Conservation (phyloP, 2,888 invertebrate genomes). For the Crioceris asparagi region DNA sequence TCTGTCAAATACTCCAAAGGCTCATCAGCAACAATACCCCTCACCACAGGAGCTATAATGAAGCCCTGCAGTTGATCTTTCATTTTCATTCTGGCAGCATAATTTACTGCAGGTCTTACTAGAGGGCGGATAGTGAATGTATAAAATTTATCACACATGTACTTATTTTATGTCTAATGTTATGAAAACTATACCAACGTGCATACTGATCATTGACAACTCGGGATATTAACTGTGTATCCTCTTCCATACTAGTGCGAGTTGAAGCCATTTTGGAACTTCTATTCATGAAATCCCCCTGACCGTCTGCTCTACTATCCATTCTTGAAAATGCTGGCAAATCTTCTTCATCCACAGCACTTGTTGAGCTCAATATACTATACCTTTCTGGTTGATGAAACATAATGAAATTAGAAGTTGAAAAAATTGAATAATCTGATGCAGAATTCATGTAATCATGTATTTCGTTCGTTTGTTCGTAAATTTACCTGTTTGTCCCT, state of each 20-base stretch:
- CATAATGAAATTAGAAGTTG: too few relatives aligned
- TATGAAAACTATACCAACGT: constrained; percentile 17
- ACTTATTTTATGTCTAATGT: background rate
- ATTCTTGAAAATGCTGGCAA: background rate
- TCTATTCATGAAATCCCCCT: too few relatives aligned
- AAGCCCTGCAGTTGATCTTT: constrained; percentile 43
- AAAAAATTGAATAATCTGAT: too few relatives aligned
- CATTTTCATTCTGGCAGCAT: constrained; percentile 35
- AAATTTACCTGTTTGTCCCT: constrained; percentile 10
- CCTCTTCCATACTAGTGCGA: constrained; percentile 6
- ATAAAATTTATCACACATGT: background rate
- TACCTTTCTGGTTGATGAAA: constrained; percentile 15
- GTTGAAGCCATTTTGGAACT: too few relatives aligned
- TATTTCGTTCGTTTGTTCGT: too few relatives aligned
- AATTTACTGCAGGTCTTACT: constrained; percentile 43
- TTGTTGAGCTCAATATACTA: constrained; percentile 11
- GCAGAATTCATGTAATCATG: too few relatives aligned
- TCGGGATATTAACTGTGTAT: constrained; percentile 5
- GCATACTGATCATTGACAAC: constrained; percentile 20
- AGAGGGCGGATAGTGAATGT: constrained; percentile 3
- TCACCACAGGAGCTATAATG: constrained; percentile 48
- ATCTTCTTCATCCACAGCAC: constrained; percentile 10
- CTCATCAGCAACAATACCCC: constrained; percentile 53
- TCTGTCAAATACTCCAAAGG: constrained; percentile 63
- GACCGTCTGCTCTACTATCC: too few relatives aligned